Evolutionary conservation across 2,113 vertebrate species (phyloP).

Genomic region (Macroglossus sobrinus): DNA sequence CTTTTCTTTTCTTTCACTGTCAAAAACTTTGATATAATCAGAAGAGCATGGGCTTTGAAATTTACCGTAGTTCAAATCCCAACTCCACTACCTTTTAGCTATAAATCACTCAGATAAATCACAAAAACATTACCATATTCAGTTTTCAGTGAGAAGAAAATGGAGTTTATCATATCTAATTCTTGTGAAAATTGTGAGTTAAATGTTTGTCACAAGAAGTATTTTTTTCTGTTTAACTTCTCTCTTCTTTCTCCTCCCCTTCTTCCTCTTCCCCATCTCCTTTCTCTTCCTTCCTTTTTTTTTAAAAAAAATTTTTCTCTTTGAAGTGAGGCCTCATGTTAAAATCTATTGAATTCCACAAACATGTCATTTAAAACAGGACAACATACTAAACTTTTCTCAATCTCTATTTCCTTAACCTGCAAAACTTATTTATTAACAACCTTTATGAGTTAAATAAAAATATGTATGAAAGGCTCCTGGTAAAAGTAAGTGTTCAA

Average conservation of each 20-base stretch:
- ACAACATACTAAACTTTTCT: neutral
- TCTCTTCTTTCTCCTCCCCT: fast-evolving
- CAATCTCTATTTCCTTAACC: neutral
- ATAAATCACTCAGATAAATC: neutral
- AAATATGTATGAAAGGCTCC: neutral
- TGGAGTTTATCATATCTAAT: neutral
- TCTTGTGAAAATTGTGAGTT: neutral
- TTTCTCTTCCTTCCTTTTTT: neutral
- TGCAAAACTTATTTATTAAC: neutral
- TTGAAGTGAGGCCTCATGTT: neutral
- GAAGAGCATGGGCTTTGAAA: neutral
- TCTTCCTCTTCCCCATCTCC: neutral
- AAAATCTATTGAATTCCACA: neutral
- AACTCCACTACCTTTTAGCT: neutral
- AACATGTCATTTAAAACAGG: neutral
- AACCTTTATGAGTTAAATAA: neutral
- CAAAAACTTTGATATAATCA: neutral
- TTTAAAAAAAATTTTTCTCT: neutral
- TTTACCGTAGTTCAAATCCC: neutral
- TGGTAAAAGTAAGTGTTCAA: neutral
- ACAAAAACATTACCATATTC: neutral
- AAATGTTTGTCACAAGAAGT: neutral
- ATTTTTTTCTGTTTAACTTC: neutral
- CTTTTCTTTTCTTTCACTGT: neutral
- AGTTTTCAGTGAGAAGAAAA: neutral